phyloP scores from a whole-genome alignment of 2,888 invertebrate genomes.

The Phaedon cochleariae region DNA sequence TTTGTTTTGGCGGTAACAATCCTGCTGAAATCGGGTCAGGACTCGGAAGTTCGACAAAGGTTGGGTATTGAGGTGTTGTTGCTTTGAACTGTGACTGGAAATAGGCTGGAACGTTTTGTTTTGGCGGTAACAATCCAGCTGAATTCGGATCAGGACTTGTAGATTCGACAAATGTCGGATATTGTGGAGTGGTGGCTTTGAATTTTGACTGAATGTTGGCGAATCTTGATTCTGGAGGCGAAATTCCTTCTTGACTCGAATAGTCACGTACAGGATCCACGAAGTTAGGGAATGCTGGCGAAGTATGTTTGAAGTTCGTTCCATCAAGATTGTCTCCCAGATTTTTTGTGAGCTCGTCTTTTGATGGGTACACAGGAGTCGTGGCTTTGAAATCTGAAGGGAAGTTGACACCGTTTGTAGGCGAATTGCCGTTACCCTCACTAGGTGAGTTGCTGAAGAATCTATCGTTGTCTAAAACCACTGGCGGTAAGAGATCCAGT shows the following conservation, averaged over 20 bases:
- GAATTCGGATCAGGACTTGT: conserved; percentile 47
- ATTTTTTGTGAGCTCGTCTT: conserved; percentile 30
- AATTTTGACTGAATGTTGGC: conserved; percentile 48
- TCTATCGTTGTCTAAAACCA: background rate
- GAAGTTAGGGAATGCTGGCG: too few relatives aligned
- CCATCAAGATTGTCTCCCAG: background rate
- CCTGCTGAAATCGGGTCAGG: conserved; percentile 43
- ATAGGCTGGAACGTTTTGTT: conserved; percentile 10
- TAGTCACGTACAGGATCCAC: too few relatives aligned
- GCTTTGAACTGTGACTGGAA: conserved; percentile 46
- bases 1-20: conserved; percentile 37
- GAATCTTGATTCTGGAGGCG: conserved; percentile 40
- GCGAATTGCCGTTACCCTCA: background rate
- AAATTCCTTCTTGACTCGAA: conserved; percentile 41
- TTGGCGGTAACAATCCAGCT: conserved; percentile 48
- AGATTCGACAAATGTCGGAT: conserved; percentile 49
- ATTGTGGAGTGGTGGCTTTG: conserved; percentile 51
- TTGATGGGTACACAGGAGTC: conserved; percentile 49
- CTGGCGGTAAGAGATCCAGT: conserved; percentile 18
- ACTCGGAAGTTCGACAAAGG: conserved; percentile 45
- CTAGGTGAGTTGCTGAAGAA: background rate
- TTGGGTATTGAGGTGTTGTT: conserved; percentile 49
- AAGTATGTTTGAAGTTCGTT: background rate
- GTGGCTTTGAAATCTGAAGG: conserved; percentile 46
- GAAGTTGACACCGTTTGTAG: conserved; percentile 41